A percentile compares a stretch with the other conserved stretches of the same genome.
These are phyloP conservation scores for Sussaba pulchella DNA, from an alignment of 2,888 invertebrate species.

Conservation along the genomic window DNA sequence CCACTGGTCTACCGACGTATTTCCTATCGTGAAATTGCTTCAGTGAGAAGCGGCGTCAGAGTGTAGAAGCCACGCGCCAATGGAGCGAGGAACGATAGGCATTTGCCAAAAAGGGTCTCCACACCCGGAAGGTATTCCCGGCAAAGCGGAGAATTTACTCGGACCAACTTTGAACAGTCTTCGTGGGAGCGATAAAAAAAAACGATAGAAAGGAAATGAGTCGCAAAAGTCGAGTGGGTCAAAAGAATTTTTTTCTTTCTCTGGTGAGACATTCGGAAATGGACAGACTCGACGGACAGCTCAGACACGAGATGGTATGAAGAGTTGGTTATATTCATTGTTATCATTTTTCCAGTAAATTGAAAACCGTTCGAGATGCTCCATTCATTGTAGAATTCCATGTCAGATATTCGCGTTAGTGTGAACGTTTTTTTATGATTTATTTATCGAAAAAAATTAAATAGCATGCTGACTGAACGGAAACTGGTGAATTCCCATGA, in stretches of 20 bases:
- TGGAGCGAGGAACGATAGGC: conserved; percentile 65
- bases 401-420: too few relatives aligned
- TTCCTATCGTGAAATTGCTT: conserved; percentile 23
- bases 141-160: conserved; percentile 33
- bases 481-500: background rate
- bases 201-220: conserved; percentile 12
- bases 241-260: conserved; percentile 38
- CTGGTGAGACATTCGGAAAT: background rate
- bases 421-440: background rate
- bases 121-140: conserved; percentile 13
- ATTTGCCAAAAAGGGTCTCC: conserved; percentile 64
- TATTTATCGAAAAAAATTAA: background rate
- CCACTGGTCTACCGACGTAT: background rate
- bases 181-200: conserved; percentile 31
- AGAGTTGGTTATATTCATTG: background rate
- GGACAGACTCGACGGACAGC: conserved; percentile 27
- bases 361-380: conserved; percentile 11
- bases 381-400: conserved; percentile 31
- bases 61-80: conserved; percentile 49
- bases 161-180: conserved; percentile 54
- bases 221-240: conserved; percentile 20
- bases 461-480: background rate
- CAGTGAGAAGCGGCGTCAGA: conserved; percentile 13
- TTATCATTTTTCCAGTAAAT: conserved; percentile 51
- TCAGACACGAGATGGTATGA: background rate